These are phyloP conservation scores for Centruroides vittatus DNA, from an alignment of 1,140 invertebrate species.

Conservation along the genomic window DNA sequence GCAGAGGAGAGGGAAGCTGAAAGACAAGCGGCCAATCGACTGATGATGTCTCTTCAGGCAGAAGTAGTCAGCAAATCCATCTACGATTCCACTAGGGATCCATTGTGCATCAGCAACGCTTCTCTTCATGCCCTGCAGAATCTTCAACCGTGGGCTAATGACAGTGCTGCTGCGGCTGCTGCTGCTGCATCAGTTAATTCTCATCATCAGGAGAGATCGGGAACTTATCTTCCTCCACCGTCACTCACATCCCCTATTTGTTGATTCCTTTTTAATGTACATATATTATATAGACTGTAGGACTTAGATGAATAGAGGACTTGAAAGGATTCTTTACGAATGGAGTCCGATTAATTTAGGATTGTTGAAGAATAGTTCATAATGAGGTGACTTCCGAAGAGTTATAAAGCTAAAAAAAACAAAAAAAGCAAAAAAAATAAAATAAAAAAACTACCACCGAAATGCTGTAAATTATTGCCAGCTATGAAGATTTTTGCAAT, in stretches of 20 bases:
- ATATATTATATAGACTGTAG: background rate
- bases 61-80: conserved; percentile 75
- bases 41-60: conserved; percentile 89
- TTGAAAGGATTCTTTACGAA: too few species aligned
- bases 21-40: conserved; percentile 82
- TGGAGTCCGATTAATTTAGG: too few species aligned
- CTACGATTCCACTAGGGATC: conserved; percentile 28
- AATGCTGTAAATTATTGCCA: too few species aligned
- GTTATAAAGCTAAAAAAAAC: too few species aligned
- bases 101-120: conserved; percentile 37
- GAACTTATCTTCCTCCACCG: conserved; percentile 11
- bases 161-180: background rate
- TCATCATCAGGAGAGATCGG: conserved; percentile 6
- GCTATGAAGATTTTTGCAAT: too few species aligned
- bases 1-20: conserved; percentile 94
- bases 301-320: too few species aligned
- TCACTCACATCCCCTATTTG: conserved; percentile 20
- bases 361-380: too few species aligned
- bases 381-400: too few species aligned
- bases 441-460: too few species aligned
- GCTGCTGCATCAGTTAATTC: conserved; percentile 3
- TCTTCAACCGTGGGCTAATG: conserved; percentile 61
- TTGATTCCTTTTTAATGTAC: conserved; percentile 4
- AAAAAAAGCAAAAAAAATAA: too few species aligned
- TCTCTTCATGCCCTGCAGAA: conserved; percentile 64